These are phyloP conservation scores for Collichthys lucidus DNA, from an alignment of 2,113 vertebrate genomes.

Conservation along the genomic window DNA sequence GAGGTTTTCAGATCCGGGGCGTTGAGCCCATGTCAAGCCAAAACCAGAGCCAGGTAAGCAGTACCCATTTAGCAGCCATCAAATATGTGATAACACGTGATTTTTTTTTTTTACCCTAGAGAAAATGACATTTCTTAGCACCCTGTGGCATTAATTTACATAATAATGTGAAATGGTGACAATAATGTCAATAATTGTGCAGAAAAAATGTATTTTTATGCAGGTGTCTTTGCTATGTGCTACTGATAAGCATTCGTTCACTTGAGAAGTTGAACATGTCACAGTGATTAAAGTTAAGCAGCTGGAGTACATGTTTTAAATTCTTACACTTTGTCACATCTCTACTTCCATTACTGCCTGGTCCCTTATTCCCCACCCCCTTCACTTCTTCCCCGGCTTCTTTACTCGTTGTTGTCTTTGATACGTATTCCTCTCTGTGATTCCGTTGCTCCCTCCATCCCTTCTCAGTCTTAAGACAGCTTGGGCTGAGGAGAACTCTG, in stretches of 20 bases:
- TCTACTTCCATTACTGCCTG: constrained; percentile 23
- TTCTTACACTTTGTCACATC: constrained; percentile 31
- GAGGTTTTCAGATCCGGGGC: too few relatives aligned
- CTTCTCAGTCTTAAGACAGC: constrained; percentile 60
- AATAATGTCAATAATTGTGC: neutral
- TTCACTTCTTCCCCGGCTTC: constrained; percentile 46
- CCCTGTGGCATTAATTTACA: neutral
- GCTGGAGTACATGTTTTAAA: constrained; percentile 27
- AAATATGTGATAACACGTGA: too few relatives aligned
- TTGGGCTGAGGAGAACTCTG: constrained; percentile 58
- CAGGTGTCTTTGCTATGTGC: constrained; percentile 1
- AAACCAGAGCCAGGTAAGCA: too few relatives aligned
- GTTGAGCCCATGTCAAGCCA: too few relatives aligned
- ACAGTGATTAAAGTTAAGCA: constrained; percentile 2
- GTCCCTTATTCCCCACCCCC: constrained; percentile 28
- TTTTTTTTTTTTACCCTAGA: neutral
- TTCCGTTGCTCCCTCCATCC: constrained; percentile 55
- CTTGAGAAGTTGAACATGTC: constrained; percentile 2
- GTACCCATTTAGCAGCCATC: too few relatives aligned
- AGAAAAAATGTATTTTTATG: neutral
- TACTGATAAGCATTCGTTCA: neutral
- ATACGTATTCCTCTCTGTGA: constrained; percentile 60
- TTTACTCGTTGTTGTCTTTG: constrained; percentile 47
- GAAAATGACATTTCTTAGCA: neutral
- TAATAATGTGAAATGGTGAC: neutral